A percentile compares a stretch with the other conserved stretches of the same genome.
Evolutionary conservation across 2,888 invertebrate species (phyloP).

Genomic region (Caradrina kadenii): DNA sequence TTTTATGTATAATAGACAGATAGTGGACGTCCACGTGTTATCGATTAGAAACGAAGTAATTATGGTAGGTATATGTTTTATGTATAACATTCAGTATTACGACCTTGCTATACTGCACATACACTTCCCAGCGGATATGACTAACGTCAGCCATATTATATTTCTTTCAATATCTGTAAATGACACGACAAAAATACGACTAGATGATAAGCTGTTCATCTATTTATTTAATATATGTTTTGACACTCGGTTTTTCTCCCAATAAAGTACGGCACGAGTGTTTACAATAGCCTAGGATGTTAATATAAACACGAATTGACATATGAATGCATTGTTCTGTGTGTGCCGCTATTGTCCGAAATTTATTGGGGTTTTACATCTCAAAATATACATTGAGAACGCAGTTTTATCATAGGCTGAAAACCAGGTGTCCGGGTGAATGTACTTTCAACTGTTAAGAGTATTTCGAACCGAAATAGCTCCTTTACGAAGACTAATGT

Average conservation of each 20-base stretch:
- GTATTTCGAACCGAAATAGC: conserved; percentile 31
- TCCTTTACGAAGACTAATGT: conserved; percentile 11
- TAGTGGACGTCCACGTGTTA: neutral
- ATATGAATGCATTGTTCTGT: conserved; percentile 63
- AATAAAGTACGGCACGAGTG: conserved; percentile 49
- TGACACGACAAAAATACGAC: neutral
- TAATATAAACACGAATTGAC: conserved; percentile 58
- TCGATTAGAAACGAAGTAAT: neutral
- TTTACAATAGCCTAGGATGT: conserved; percentile 53
- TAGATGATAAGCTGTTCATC: conserved; percentile 11
- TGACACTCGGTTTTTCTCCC: conserved; percentile 35
- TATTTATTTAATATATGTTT: conserved; percentile 16
- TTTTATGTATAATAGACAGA: neutral
- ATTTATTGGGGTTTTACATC: conserved; percentile 45
- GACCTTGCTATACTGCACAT: conserved; percentile 38
- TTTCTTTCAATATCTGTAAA: conserved; percentile 15
- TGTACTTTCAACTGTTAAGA: conserved; percentile 5
- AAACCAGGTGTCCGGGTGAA: conserved; percentile 27
- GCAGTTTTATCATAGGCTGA: conserved; percentile 15
- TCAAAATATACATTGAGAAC: conserved; percentile 45
- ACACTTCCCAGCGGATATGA: conserved; percentile 33
- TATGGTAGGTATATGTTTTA: neutral
- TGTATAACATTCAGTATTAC: conserved; percentile 1
- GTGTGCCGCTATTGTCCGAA: conserved; percentile 53
- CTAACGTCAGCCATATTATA: conserved; percentile 22